Percentiles rank a stretch among this genome's conserved stretches.
phyloP scores from a whole-genome alignment of 2,888 invertebrate species.

The Diarsia dahlii region DNA sequence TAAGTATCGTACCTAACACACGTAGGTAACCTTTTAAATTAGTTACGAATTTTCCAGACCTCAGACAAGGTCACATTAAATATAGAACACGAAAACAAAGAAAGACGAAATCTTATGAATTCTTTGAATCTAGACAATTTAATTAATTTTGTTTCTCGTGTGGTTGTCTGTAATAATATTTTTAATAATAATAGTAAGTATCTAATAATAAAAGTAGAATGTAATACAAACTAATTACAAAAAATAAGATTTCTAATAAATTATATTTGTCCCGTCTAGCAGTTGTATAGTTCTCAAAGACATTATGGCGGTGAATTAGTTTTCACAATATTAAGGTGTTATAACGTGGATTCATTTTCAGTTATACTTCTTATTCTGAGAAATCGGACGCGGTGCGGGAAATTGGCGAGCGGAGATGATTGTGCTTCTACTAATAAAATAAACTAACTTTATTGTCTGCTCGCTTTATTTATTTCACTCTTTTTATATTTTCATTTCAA shows the following conservation, averaged over 20 bases:
- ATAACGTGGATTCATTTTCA: constrained; percentile 74
- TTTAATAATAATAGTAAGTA: background rate
- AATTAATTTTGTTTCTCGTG: background rate
- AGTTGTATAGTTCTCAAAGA: background rate
- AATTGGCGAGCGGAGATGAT: constrained; percentile 72
- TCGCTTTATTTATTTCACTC: constrained; percentile 51
- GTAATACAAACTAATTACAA: background rate
- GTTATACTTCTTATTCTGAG: constrained; percentile 86
- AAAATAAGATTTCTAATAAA: background rate
- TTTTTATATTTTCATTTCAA: constrained; percentile 1
- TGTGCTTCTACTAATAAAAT: constrained; percentile 63
- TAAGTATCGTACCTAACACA: constrained; percentile 76
- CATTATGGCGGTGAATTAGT: constrained; percentile 34
- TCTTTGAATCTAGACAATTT: background rate
- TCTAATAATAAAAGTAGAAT: background rate
- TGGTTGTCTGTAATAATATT: background rate
- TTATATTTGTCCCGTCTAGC: constrained; percentile 23
- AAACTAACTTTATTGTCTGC: constrained; percentile 47
- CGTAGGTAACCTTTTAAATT: background rate
- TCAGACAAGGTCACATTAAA: constrained; percentile 13
- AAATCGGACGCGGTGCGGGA: constrained; percentile 73
- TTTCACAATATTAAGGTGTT: constrained; percentile 40
- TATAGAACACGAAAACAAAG: background rate
- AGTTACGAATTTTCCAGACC: background rate
- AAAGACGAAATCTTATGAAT: background rate